Evolutionary conservation across 35 echinoderm and acorn worm species (phyloP).

Genomic region (Ophiothrix spiculata): DNA sequence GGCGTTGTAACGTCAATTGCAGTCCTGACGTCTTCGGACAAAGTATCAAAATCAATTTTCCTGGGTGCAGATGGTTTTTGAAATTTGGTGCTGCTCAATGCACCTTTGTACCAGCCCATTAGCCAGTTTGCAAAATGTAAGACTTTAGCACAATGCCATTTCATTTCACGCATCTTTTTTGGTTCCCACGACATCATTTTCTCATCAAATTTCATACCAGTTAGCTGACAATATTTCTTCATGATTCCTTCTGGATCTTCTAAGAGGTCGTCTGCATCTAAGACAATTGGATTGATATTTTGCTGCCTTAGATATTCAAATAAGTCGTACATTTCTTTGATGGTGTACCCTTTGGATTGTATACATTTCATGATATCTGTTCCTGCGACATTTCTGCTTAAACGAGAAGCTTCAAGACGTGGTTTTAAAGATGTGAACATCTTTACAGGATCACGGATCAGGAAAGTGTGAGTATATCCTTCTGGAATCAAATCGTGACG

Average conservation of each 20-base stretch:
- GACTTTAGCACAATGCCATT: constrained; percentile 11
- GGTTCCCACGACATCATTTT: constrained; percentile 61
- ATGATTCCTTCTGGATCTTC: constrained; percentile 42
- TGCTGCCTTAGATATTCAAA: constrained; percentile 50
- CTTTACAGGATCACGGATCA: constrained; percentile 48
- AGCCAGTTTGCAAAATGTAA: neutral
- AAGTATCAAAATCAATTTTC: neutral
- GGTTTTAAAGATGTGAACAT: constrained; percentile 39
- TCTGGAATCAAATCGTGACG: constrained; percentile 32
- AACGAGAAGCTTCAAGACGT: constrained; percentile 12
- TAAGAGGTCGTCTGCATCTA: constrained; percentile 68
- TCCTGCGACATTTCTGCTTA: constrained; percentile 8
- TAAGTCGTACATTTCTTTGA: constrained; percentile 38
- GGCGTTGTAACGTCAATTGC: constrained; percentile 30
- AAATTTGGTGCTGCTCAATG: constrained; percentile 29
- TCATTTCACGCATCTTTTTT: neutral
- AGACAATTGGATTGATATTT: constrained; percentile 50
- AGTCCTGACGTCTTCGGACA: constrained; percentile 6
- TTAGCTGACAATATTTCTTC: constrained; percentile 57
- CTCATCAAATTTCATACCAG: constrained; percentile 52
- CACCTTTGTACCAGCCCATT: constrained; percentile 38
- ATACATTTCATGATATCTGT: constrained; percentile 9
- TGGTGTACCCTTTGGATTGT: constrained; percentile 22
- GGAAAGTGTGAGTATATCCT: constrained; percentile 41
- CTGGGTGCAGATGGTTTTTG: neutral